Conservation (phyloP, 92 coral and sea anemone species). For the Anthopleura xanthogrammica region DNA sequence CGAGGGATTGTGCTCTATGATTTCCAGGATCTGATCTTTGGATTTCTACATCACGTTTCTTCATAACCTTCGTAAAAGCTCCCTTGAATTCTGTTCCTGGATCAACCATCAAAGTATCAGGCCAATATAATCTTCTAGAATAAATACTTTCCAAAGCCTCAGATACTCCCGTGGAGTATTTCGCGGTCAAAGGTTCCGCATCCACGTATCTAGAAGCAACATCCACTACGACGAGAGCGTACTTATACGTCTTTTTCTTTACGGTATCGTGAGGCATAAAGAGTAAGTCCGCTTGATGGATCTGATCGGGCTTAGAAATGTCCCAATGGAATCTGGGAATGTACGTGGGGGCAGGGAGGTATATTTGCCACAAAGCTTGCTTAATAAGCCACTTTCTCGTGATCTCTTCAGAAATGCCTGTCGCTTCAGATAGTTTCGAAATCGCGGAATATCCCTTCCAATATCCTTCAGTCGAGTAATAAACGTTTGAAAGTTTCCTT, state of each 20-base stretch:
- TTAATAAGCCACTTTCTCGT: neutral
- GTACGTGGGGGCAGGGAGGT: neutral
- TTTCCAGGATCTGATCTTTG: neutral
- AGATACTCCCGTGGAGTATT: slow-evolving; percentile 1
- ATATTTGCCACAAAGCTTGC: neutral
- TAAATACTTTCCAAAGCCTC: neutral
- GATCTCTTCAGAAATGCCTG: neutral
- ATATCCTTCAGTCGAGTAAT: neutral
- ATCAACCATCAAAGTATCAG: slow-evolving; percentile 16
- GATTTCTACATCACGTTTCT: neutral
- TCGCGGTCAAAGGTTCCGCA: slow-evolving; percentile 6
- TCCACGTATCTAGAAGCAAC: slow-evolving; percentile 17
- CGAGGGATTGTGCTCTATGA: slow-evolving; percentile 15
- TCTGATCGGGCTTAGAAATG: neutral
- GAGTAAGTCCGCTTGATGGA: slow-evolving; percentile 17
- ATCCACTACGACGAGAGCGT: slow-evolving; percentile 14
- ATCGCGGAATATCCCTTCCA: slow-evolving; percentile 1
- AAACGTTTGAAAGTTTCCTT: neutral
- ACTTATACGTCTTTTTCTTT: neutral
- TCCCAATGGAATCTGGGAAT: slow-evolving; percentile 1
- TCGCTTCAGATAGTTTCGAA: neutral
- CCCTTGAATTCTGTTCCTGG: slow-evolving; percentile 31
- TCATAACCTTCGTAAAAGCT: neutral
- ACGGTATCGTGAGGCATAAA: slow-evolving; percentile 14
- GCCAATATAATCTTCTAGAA: neutral